Percentiles rank a stretch among this genome's conserved stretches.
Conservation (phyloP, 2,888 invertebrate genomes). For the Acleris sparsana region DNA sequence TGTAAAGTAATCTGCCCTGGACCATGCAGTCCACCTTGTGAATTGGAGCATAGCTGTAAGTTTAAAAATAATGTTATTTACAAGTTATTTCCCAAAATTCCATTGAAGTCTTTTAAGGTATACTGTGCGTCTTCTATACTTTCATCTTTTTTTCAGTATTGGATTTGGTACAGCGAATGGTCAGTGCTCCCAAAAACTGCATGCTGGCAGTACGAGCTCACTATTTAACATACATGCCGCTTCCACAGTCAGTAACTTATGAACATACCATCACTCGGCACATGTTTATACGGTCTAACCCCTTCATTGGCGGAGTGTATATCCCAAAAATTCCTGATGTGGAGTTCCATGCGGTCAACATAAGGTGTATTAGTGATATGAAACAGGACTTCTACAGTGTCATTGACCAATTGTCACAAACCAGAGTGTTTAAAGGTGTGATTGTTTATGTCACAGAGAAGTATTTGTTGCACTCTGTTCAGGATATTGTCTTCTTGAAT, state of each 20-base stretch:
- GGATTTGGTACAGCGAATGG: conserved; percentile 61
- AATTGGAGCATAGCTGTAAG: conserved; percentile 69
- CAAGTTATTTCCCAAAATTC: too few relatives aligned
- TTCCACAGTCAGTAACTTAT: conserved; percentile 57
- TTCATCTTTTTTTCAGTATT: conserved; percentile 55
- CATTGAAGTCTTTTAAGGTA: neutral
- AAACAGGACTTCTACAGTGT: conserved; percentile 55
- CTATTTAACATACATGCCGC: conserved; percentile 64
- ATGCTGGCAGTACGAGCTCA: conserved; percentile 63
- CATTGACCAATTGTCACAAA: conserved; percentile 55
- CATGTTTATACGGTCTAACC: conserved; percentile 45
- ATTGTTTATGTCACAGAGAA: conserved; percentile 74
- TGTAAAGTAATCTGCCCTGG: conserved; percentile 58
- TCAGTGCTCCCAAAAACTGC: conserved; percentile 65
- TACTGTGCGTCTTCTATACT: conserved; percentile 8
- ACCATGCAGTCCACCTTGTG: conserved; percentile 64
- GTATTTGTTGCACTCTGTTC: conserved; percentile 64
- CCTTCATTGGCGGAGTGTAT: conserved; percentile 66
- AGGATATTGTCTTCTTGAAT: conserved; percentile 69
- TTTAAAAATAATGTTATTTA: conserved; percentile 34
- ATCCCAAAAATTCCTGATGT: conserved; percentile 73
- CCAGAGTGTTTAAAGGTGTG: conserved; percentile 64
- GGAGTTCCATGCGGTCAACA: conserved; percentile 63
- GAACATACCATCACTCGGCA: conserved; percentile 51
- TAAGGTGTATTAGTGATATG: conserved; percentile 52